Conservation (phyloP, 2,888 invertebrate species). For the Yponomeuta plumbellus region DNA sequence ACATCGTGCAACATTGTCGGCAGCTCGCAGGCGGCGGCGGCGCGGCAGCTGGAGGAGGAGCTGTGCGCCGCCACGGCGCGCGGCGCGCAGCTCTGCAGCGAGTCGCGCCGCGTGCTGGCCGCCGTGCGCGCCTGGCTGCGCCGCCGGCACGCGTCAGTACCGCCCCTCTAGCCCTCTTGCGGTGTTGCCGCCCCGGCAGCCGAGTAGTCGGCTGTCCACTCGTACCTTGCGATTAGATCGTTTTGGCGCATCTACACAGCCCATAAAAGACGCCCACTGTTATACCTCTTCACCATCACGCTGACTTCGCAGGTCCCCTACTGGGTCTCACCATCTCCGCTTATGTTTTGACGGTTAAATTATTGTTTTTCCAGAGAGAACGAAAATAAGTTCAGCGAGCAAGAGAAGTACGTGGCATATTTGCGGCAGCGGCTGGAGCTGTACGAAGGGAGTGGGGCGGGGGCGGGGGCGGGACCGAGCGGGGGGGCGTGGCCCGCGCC, state of each 20-base stretch:
- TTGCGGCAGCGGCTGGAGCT: background rate
- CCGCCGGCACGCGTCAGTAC: constrained; percentile 31
- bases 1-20: background rate
- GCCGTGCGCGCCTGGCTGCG: constrained; percentile 40
- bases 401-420: constrained; percentile 28
- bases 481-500: background rate
- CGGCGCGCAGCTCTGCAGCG: constrained; percentile 49
- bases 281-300: too few species aligned
- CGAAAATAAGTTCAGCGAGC: constrained; percentile 43
- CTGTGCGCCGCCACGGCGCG: constrained; percentile 45
- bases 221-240: too few species aligned
- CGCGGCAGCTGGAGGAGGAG: constrained; percentile 35
- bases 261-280: too few species aligned
- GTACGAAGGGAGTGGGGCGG: background rate
- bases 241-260: too few species aligned
- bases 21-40: constrained; percentile 36
- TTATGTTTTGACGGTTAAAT: too few species aligned
- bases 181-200: too few species aligned
- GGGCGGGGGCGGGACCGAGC: background rate
- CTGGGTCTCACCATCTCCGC: too few species aligned
- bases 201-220: too few species aligned
- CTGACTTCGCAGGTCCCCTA: too few species aligned
- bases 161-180: background rate
- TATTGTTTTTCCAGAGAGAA: constrained; percentile 36
- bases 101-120: constrained; percentile 41